These are phyloP conservation scores for Coryphaenoides rupestris DNA, from an alignment of 2,113 vertebrate species.

Conservation along the genomic window DNA sequence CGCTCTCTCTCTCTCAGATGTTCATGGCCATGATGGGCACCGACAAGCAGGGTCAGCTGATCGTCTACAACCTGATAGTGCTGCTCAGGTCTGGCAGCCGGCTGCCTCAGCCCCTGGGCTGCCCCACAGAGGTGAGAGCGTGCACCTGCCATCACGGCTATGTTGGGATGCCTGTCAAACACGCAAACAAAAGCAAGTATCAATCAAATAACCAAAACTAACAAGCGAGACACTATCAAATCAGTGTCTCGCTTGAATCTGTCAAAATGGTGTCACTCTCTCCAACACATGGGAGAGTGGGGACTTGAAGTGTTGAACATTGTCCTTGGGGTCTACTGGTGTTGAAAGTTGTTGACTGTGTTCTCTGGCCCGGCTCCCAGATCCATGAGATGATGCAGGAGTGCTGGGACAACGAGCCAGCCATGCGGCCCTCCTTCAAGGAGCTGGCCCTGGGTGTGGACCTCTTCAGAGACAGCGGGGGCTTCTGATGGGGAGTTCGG, in stretches of 20 bases:
- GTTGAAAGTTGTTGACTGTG: not conserved
- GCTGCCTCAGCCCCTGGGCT: constrained; percentile 83
- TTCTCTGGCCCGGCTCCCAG: constrained; percentile 54
- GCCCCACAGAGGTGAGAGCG: constrained; percentile 82
- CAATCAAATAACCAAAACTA: too few relatives aligned
- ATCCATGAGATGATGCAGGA: constrained; percentile 88
- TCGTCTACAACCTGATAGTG: constrained; percentile 94
- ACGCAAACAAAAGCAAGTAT: too few relatives aligned
- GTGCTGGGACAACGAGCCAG: constrained; percentile 87
- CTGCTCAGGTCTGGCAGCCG: constrained; percentile 88
- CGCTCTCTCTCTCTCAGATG: constrained; percentile 73
- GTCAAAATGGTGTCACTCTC: not conserved
- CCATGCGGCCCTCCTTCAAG: constrained; percentile 83
- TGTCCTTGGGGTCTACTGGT: not conserved
- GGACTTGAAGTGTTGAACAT: not conserved
- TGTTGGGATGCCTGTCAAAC: too few relatives aligned
- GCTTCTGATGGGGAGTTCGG: constrained; percentile 24
- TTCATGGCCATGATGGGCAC: constrained; percentile 98
- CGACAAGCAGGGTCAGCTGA: constrained; percentile 97
- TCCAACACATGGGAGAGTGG: not conserved
- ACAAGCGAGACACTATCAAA: too few relatives aligned
- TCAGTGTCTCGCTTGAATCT: not conserved
- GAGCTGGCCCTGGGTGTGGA: constrained; percentile 83
- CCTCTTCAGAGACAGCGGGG: constrained; percentile 81
- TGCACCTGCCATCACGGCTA: not conserved